These are phyloP conservation scores for Parapristionchus giblindavisi DNA, from an alignment of 2,888 invertebrate species.

Conservation along the genomic window DNA sequence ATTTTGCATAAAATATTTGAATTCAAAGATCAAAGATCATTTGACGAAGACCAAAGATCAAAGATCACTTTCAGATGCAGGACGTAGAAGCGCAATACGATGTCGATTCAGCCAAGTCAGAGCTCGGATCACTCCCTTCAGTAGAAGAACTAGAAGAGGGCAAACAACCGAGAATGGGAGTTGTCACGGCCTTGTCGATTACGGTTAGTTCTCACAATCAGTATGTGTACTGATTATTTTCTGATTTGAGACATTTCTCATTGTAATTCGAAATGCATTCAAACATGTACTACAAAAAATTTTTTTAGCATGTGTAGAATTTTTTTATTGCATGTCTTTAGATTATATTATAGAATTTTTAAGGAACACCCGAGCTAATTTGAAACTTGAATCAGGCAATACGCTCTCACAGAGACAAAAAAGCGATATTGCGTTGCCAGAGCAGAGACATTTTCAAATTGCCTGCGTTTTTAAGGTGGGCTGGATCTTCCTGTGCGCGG, in stretches of 20 bases:
- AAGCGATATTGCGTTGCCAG: no score
- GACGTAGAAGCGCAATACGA: constrained; percentile 29
- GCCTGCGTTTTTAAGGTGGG: constrained; percentile 82
- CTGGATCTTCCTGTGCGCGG: constrained; percentile 87
- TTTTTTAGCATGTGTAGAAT: no score
- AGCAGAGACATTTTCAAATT: constrained; percentile 50
- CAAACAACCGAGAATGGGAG: constrained; percentile 34
- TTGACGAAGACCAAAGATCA: neutral
- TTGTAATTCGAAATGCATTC: no score
- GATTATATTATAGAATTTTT: no score
- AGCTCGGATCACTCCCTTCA: constrained; percentile 33
- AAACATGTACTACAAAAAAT: no score
- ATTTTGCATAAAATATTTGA: no score
- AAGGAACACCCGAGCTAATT: no score
- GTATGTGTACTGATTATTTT: neutral
- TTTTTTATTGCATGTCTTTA: no score
- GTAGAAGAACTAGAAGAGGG: constrained; percentile 35
- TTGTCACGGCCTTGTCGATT: constrained; percentile 35
- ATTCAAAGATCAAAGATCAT: no score
- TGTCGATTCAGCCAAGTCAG: constrained; percentile 31
- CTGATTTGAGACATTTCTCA: no score
- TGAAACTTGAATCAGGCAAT: no score
- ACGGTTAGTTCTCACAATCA: constrained; percentile 6
- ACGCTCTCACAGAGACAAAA: no score
- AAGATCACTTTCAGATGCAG: constrained; percentile 27